phyloP scores from a whole-genome alignment of 2,113 vertebrate genomes.

The Poecilia latipinna region DNA sequence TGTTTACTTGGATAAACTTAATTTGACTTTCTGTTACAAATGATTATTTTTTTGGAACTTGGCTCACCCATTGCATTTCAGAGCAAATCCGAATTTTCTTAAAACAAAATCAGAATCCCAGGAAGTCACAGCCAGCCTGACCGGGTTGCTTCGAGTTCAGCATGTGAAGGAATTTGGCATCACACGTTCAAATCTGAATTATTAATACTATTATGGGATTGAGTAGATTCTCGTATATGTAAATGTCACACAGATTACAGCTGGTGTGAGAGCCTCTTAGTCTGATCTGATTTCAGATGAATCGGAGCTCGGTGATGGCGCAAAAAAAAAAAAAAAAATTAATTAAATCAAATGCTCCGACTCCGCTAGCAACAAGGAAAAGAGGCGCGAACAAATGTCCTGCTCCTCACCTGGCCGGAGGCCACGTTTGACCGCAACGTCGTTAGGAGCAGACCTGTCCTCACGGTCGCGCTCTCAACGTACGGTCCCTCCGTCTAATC shows the following conservation, averaged over 20 bases:
- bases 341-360: background rate
- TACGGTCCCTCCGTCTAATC: constrained; percentile 67
- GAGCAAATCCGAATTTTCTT: background rate
- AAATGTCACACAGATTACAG: constrained; percentile 76
- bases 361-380: constrained; percentile 2
- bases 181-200: constrained; percentile 66
- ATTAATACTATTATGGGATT: constrained; percentile 73
- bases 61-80: background rate
- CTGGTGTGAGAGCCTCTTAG: constrained; percentile 73
- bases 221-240: constrained; percentile 68
- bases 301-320: constrained; percentile 52
- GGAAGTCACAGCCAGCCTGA: background rate
- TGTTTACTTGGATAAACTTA: no score
- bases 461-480: constrained; percentile 52
- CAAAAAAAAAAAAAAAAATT: background rate
- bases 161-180: constrained; percentile 44
- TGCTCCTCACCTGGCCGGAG: constrained; percentile 32
- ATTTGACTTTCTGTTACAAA: no score
- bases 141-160: constrained; percentile 10
- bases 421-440: constrained; percentile 55
- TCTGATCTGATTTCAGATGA: constrained; percentile 74
- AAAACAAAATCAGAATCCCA: background rate
- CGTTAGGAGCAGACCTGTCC: constrained; percentile 60
- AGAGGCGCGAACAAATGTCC: background rate
- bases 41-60: no score